phyloP scores from a whole-genome alignment of 2,888 invertebrate species.

The Steinernema hermaphroditum region DNA sequence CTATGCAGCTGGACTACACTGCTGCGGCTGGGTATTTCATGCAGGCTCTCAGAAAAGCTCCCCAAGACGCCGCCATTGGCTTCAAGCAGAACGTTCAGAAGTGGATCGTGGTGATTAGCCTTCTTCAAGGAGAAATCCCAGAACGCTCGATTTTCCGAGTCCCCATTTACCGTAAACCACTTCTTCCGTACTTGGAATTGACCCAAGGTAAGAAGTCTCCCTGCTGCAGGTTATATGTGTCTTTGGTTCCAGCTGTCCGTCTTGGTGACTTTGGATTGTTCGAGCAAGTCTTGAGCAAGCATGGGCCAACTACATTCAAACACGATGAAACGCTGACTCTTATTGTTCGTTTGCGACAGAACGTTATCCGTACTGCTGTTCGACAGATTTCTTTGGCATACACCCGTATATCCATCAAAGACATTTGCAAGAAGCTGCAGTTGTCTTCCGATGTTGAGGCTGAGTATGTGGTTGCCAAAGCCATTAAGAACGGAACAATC shows the following conservation, averaged over 20 bases:
- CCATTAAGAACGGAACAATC: slow-evolving; percentile 93
- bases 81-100: slow-evolving; percentile 78
- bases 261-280: slow-evolving; percentile 91
- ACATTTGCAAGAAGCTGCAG: slow-evolving; percentile 89
- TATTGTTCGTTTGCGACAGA: slow-evolving; percentile 91
- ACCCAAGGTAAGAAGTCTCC: slow-evolving; percentile 75
- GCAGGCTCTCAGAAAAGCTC: slow-evolving; percentile 89
- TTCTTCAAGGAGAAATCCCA: slow-evolving; percentile 86
- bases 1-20: slow-evolving; percentile 90
- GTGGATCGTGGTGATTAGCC: slow-evolving; percentile 63
- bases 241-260: slow-evolving; percentile 78
- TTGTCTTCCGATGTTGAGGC: slow-evolving; percentile 80
- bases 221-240: too few relatives aligned
- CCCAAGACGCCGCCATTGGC: slow-evolving; percentile 95
- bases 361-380: slow-evolving; percentile 87
- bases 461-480: slow-evolving; percentile 81
- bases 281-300: slow-evolving; percentile 87
- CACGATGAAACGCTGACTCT: slow-evolving; percentile 92
- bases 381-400: slow-evolving; percentile 93
- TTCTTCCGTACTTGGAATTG: slow-evolving; percentile 93
- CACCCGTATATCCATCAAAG: slow-evolving; percentile 89
- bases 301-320: slow-evolving; percentile 77
- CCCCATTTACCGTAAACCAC: slow-evolving; percentile 81
- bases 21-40: slow-evolving; percentile 94
- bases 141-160: slow-evolving; percentile 92